phyloP scores from a whole-genome alignment of 2,888 invertebrate species.

The Himalopsyche anomala region DNA sequence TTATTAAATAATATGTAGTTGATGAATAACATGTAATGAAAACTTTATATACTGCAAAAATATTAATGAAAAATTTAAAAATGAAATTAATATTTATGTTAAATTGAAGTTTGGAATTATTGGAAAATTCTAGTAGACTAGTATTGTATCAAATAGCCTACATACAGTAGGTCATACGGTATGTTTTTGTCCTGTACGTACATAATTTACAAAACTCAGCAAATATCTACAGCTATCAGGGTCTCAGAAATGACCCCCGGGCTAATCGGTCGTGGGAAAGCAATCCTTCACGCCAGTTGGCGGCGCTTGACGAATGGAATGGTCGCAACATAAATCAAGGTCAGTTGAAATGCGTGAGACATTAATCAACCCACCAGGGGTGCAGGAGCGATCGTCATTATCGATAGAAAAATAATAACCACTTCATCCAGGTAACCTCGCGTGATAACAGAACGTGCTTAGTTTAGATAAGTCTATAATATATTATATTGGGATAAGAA shows the following conservation, averaged over 20 bases:
- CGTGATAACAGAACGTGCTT: constrained; percentile 4
- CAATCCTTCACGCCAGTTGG: constrained; percentile 35
- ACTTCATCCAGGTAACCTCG: constrained; percentile 4
- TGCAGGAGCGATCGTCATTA: constrained; percentile 20
- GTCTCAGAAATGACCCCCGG: not conserved
- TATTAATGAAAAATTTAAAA: too few relatives aligned
- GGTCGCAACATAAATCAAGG: constrained; percentile 13
- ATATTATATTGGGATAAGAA: not conserved
- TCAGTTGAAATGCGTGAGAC: not conserved
- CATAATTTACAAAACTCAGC: too few relatives aligned
- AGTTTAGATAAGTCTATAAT: not conserved
- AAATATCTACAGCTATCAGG: constrained; percentile 2
- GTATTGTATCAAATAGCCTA: too few relatives aligned
- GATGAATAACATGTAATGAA: too few relatives aligned
- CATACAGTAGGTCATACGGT: too few relatives aligned
- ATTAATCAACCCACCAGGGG: constrained; percentile 22
- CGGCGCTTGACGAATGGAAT: constrained; percentile 19
- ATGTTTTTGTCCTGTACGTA: too few relatives aligned
- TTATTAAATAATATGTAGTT: too few relatives aligned
- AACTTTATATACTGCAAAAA: too few relatives aligned
- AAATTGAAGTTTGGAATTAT: too few relatives aligned
- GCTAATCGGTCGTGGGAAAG: constrained; percentile 33
- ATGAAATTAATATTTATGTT: too few relatives aligned
- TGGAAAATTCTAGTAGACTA: too few relatives aligned
- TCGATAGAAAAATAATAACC: constrained; percentile 21